phyloP scores from a whole-genome alignment of 92 coral and sea anemone species.

The Actinostola sp. region DNA sequence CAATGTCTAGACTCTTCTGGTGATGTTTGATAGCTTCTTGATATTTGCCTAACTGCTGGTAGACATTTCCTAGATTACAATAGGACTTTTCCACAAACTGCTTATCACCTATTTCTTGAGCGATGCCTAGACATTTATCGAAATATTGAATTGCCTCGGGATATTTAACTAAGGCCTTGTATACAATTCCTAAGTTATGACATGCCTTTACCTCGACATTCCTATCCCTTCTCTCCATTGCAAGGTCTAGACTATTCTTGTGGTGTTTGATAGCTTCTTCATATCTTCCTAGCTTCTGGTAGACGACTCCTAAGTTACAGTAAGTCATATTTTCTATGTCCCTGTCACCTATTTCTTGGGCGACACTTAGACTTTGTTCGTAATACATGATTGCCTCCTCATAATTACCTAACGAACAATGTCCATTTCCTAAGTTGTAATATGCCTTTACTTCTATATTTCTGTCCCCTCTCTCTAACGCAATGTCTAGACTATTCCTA shows the following conservation, averaged over 20 bases:
- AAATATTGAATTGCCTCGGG: background rate
- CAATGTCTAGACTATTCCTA: conserved; percentile 1
- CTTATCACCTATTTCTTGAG: background rate
- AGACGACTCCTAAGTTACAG: conserved; percentile 10
- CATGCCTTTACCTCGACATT: background rate
- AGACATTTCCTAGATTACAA: background rate
- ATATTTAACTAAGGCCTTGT: background rate
- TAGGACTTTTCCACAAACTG: background rate
- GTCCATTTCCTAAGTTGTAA: conserved; percentile 3
- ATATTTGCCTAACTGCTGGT: background rate
- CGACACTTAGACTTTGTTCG: background rate
- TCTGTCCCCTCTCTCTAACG: background rate
- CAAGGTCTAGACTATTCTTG: background rate
- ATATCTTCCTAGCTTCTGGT: background rate
- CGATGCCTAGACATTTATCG: background rate
- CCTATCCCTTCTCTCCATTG: background rate
- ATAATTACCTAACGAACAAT: background rate
- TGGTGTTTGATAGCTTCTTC: background rate
- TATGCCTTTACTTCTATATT: background rate
- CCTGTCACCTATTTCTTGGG: background rate
- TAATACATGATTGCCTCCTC: conserved; percentile 11
- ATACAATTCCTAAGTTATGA: background rate
- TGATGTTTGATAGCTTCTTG: background rate
- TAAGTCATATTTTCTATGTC: conserved; percentile 4
- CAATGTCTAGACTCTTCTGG: background rate